phyloP scores from a whole-genome alignment of 1,140 invertebrate genomes.

The Anagrus nilaparvatae region DNA sequence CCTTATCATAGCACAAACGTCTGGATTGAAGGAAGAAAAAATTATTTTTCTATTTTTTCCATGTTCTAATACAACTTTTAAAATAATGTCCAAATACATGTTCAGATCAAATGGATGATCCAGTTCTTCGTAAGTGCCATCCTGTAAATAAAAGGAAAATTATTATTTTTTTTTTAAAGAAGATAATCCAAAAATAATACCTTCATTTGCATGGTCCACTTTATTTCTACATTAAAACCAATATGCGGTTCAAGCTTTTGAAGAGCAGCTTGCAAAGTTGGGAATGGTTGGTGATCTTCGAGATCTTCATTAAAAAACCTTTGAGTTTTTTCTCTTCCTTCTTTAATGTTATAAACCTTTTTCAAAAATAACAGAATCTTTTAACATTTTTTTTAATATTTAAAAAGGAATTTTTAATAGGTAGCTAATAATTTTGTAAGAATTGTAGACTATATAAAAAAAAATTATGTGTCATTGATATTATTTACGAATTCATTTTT shows the following conservation, averaged over 20 bases:
- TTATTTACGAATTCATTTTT: too few species aligned
- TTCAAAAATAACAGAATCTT: too few species aligned
- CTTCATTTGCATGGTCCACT: constrained; percentile 81
- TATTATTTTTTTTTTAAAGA: constrained; percentile 1
- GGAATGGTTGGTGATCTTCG: constrained; percentile 89
- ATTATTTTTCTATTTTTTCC: constrained; percentile 71
- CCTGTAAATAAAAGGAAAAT: constrained; percentile 35
- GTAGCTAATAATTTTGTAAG: too few species aligned
- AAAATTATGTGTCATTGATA: too few species aligned
- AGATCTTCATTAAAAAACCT: constrained; percentile 69
- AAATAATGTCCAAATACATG: constrained; percentile 77
- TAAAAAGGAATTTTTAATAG: too few species aligned
- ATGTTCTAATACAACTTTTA: constrained; percentile 72
- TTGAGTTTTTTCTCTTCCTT: constrained; percentile 59
- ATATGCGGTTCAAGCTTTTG: constrained; percentile 70
- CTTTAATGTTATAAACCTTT: constrained; percentile 73
- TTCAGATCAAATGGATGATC: constrained; percentile 86
- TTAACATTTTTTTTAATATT: too few species aligned
- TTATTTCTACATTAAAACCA: constrained; percentile 93
- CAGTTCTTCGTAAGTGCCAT: constrained; percentile 80
- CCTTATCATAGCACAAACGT: constrained; percentile 84
- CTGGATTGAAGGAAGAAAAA: constrained; percentile 91
- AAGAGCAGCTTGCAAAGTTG: constrained; percentile 72
- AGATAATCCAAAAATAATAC: constrained; percentile 24
- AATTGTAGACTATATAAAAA: too few species aligned